These are phyloP conservation scores for Tholera decimalis DNA, from an alignment of 2,888 invertebrate genomes.

Conservation along the genomic window DNA sequence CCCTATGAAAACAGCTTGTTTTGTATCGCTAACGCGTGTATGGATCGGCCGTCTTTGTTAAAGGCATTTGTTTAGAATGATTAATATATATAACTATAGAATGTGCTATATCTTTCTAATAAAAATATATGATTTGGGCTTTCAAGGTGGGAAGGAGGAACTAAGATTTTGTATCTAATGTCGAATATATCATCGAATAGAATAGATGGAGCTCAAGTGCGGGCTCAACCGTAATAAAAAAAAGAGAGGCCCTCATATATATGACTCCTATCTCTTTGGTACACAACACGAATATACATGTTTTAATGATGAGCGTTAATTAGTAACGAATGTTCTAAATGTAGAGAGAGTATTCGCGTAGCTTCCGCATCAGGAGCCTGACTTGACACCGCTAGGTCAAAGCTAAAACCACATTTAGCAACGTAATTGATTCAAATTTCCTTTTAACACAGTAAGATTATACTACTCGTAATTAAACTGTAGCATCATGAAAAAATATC, in stretches of 20 bases:
- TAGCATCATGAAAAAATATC: no score
- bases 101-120: background rate
- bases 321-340: constrained; percentile 15
- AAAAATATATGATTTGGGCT: no score
- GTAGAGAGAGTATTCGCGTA: background rate
- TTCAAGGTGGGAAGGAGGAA: no score
- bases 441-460: background rate
- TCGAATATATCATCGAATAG: no score
- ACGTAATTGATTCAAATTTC: constrained; percentile 7
- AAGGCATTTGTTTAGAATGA: constrained; percentile 2
- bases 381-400: background rate
- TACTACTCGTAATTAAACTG: no score
- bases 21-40: constrained; percentile 27
- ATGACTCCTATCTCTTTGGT: no score
- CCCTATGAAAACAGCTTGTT: constrained; percentile 42
- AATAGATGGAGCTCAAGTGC: no score
- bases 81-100: background rate
- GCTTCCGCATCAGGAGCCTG: background rate
- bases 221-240: no score
- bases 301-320: constrained; percentile 31
- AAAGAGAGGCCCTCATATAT: no score
- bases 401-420: constrained; percentile 21
- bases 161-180: no score
- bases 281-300: background rate
- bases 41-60: constrained; percentile 33